Base-by-base conservation (phyloP, 2,888 invertebrate genomes). In the Cephus pulcher region DNA sequence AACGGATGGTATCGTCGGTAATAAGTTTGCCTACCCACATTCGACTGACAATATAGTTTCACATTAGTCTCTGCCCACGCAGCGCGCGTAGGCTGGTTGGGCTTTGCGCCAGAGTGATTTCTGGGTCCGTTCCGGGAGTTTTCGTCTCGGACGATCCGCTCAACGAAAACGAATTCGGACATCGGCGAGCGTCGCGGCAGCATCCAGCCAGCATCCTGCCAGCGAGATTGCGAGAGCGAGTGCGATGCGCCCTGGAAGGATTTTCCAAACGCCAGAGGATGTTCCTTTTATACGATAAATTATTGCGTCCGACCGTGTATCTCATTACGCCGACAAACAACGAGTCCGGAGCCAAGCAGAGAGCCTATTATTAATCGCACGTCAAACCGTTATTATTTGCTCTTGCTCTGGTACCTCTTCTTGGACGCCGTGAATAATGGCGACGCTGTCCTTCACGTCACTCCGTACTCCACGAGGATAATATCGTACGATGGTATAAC, bases 61-160 rank as follows among this genome's bases (percentile, higher is more conserved):
- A 85, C 86, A 87, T 87, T 87, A 87, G 85, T 85, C 85, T 85
- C 85, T 82, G 85, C 87, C 87, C 84, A 87, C 87, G 84, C 82
- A 75, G 69, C 30, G 70, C 6, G 70, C 70, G 70, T 33, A 33
- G 70, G 70, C 11, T 15, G 34, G 34, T 70, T 70, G 34, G 12
- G 12, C 34, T 76, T 33, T 33, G 12, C 6, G 68, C 69, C 37
- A 11, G 4, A 68, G 30, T 11, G n/a, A 56, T 40, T 4, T 33
- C 37, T 40, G 35, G 12, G 70, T 6, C 34, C 32, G 33, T 35
- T 15, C 12, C 11, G 30, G 70, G 70, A 15, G 40, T 15, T 40
- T 40, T 40, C 6, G 40, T 40, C 15, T 15, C 40, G 40, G 15
- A 40, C 40, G 40, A 40, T 15, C 15, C 6, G 40, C 0, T 40